Conservation (phyloP, 1,140 invertebrate genomes). For the Drosophila mojavensis region DNA sequence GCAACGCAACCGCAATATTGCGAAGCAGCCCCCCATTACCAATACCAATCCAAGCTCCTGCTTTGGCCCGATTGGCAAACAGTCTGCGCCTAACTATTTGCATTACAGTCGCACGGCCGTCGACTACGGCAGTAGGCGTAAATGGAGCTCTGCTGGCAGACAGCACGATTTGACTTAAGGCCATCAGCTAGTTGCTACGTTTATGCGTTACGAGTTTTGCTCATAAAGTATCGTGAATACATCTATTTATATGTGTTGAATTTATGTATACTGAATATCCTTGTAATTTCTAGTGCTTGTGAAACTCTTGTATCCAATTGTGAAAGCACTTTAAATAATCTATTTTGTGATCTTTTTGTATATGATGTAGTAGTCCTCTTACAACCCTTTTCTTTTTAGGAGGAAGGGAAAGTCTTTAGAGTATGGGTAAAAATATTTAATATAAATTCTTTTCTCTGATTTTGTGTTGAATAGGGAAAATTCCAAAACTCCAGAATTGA, state of each 20-base stretch:
- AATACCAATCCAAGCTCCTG: neutral
- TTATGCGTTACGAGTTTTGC: conserved; percentile 35
- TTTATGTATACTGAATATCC: too few relatives aligned
- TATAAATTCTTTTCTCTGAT: too few relatives aligned
- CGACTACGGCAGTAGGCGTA: conserved; percentile 16
- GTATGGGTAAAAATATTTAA: too few relatives aligned
- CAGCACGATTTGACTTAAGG: conserved; percentile 47
- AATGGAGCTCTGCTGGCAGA: neutral
- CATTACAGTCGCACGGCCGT: conserved; percentile 39
- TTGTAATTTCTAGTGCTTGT: too few relatives aligned
- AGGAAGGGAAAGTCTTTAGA: too few relatives aligned
- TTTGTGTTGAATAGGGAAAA: too few relatives aligned
- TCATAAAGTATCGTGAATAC: neutral
- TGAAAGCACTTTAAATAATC: too few relatives aligned
- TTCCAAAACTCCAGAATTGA: too few relatives aligned
- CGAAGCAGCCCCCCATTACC: conserved; percentile 1
- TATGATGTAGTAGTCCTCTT: too few relatives aligned
- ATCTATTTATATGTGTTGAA: neutral
- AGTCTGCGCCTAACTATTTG: conserved; percentile 45
- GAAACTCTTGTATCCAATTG: too few relatives aligned
- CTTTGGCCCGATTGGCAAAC: conserved; percentile 5
- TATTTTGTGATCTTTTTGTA: too few relatives aligned
- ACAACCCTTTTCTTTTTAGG: too few relatives aligned
- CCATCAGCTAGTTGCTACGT: conserved; percentile 10
- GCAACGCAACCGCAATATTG: conserved; percentile 37